Evolutionary conservation across 1,140 invertebrate genomes (phyloP), one percentile per base, ranked within the genome.

Genomic region (Pseudoatta argentina): DNA sequence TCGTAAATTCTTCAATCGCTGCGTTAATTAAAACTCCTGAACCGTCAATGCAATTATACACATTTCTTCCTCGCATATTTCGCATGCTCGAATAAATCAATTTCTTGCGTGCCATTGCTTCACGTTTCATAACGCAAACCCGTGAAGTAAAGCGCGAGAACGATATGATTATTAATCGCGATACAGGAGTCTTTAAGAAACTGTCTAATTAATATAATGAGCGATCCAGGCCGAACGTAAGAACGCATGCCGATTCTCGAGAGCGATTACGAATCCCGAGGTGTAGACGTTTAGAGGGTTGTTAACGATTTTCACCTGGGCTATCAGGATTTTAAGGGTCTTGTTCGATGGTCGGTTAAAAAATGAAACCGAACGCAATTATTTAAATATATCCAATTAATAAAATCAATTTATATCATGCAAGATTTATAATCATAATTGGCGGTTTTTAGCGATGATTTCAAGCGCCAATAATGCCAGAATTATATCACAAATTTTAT

Each of bases 261-360:
- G 88, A 90, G 77, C 88, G 89, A 51, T 82, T 64, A 66, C 88
- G 86, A 90, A 59, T 89, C 79, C 66, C 69, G 69, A 67, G 59
- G 67, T 48, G 39, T 44, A 10, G 8, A 44, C 39, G 0, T 44
- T 24, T 44, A 44, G 39, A 44, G 8, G 39, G 8, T 44, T 44
- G 39, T 44, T 44, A 44, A 10, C 8, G 39, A 0, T 44, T 44
- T 44, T 44, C 7, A 44, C 39, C 8, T 10, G 10, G 7, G 7
- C 2, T 44, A 7, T 44, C 39, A 10, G 39, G 8, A 44, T 44
- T 44, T 44, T 44, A 44, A 44, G 39, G 12, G 8, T 10, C 39
- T 44, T 44, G 39, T 44, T 44, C 39, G 39, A 44, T 44, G 39
- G 39, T 44, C 39, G 39, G 39, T 44, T 44, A 3, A 44, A 0